phyloP scores from a whole-genome alignment of 2,888 invertebrate genomes.

The Cheilosia soror region DNA sequence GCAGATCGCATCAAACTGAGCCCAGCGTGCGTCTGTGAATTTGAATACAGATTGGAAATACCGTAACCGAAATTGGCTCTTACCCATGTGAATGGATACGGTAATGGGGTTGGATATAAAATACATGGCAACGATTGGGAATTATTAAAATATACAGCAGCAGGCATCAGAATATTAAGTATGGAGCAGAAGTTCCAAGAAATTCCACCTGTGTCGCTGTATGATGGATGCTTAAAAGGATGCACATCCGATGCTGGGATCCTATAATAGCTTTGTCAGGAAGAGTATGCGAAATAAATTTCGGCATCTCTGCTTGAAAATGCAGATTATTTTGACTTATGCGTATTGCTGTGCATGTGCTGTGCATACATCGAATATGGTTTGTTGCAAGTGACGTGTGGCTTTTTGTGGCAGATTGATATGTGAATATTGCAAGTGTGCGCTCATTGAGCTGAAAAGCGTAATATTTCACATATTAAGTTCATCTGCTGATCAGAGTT shows the following conservation, averaged over 20 bases:
- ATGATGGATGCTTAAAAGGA: not conserved
- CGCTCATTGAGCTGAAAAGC: constrained; percentile 27
- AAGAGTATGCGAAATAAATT: constrained; percentile 44
- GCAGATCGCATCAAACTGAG: constrained; percentile 1
- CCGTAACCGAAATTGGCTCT: constrained; percentile 64
- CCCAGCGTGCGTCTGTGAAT: constrained; percentile 58
- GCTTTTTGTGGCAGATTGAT: constrained; percentile 28
- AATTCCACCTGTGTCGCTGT: not conserved
- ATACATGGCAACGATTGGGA: constrained; percentile 64
- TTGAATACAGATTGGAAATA: constrained; percentile 74
- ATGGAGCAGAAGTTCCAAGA: not conserved
- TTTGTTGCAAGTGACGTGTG: constrained; percentile 31
- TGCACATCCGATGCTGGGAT: not conserved
- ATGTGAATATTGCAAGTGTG: constrained; percentile 13
- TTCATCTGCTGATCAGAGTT: not conserved
- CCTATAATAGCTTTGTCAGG: not conserved
- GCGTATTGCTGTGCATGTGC: constrained; percentile 11
- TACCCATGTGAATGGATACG: constrained; percentile 60
- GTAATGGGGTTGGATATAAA: constrained; percentile 57
- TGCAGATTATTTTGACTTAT: constrained; percentile 53
- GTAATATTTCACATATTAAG: constrained; percentile 37
- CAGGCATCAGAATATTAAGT: not conserved
- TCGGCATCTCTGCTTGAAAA: constrained; percentile 40
- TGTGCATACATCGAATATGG: constrained; percentile 1
- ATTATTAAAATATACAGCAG: constrained; percentile 61